These are phyloP conservation scores for honey bee (Apis mellifera) DNA, from an alignment of 1,140 invertebrate species.

Conservation along the genomic window DNA sequence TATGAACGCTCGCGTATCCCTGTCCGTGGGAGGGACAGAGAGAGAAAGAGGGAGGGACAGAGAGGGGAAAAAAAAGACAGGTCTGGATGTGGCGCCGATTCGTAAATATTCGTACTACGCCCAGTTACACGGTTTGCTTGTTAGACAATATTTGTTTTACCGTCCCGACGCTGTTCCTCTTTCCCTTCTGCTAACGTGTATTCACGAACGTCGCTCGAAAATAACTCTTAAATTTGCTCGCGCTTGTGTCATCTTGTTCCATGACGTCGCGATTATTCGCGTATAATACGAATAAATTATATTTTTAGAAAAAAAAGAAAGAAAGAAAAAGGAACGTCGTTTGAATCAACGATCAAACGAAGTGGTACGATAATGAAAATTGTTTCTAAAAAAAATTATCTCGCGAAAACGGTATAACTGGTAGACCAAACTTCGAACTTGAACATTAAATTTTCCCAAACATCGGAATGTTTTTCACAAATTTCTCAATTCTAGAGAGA, in stretches of 20 bases:
- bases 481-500: too few species aligned
- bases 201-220: neutral
- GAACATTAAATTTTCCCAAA: too few species aligned
- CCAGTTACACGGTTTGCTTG: neutral
- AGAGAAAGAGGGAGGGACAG: neutral
- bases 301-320: neutral
- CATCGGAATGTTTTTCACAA: too few species aligned
- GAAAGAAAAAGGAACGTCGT: neutral
- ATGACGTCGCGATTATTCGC: neutral
- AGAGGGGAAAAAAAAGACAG: neutral
- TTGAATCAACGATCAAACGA: too few species aligned
- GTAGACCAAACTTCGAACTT: too few species aligned
- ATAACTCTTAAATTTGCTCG: conserved; percentile 11
- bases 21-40: neutral
- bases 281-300: neutral
- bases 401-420: too few species aligned
- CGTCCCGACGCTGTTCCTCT: neutral
- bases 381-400: too few species aligned
- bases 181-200: too few species aligned
- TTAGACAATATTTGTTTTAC: conserved; percentile 25
- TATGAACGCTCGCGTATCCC: conserved; percentile 1
- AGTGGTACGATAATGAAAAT: too few species aligned
- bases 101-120: conserved; percentile 10
- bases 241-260: neutral
- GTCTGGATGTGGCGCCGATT: neutral